Evolutionary conservation across 2,888 invertebrate genomes (phyloP), one percentile per base, ranked within the genome.

Genomic region (Parnassius mnemosyne): DNA sequence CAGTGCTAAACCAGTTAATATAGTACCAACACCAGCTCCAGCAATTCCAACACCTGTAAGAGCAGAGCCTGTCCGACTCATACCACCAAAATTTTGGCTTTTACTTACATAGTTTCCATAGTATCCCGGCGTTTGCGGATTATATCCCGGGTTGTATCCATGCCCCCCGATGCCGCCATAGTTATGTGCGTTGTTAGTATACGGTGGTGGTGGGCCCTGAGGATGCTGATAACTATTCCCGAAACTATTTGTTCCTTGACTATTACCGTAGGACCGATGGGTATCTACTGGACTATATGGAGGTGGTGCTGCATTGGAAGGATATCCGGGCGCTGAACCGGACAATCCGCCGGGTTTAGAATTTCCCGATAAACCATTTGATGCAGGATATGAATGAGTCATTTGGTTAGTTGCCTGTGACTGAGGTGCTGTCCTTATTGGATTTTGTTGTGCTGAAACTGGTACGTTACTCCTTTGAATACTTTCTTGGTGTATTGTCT

Each of bases 1-100:
- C 41, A 92, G 75, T 34, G 92, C 92, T 69, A 92, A 79, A 20
- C 92, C 92, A 46, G 92, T 91, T 61, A 92, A 71, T 54, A 92
- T 79, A 9, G 91, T 90, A 49, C 92, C 92, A 47, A 90, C 84
- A 50, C 92, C 91, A 60, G 87, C 91, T 51, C 89, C 90, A 7
- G 89, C 91, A 53, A 90, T 85, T 5, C 91, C 91, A 7, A 90
- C 83, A 42, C 89, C 89, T 55, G 81, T 83, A 1, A 90, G 77
- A 13, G 83, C 81, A 71, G 81, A 85, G 49, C 87, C 73, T 13
- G 83, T 70, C 55, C 86, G 81, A 71, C 86, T 82, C 13, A 87
- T 71, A 25, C 88, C 83, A 47, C 88, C 84, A 61, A 76, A 82
- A 41, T 83, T 83, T 68, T 73, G 77, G 10, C 75, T 73, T 64